A percentile compares a stretch with the other conserved stretches of the same genome.
Evolutionary conservation across 2,113 vertebrate species (phyloP).

Genomic region (Aix galericulata): DNA sequence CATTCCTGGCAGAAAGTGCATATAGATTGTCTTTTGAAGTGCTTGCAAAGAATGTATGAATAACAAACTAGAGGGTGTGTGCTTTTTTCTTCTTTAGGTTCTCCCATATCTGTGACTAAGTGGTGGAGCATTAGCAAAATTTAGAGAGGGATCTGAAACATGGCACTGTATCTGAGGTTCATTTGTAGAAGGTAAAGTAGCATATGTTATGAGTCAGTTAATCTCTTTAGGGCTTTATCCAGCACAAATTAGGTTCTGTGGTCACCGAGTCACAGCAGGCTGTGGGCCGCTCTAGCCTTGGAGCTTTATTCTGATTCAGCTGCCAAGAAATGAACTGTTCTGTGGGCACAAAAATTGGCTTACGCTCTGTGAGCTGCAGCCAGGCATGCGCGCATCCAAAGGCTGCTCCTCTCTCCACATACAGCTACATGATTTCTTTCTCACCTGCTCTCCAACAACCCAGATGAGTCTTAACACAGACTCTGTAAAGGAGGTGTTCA

Average conservation of each 20-base stretch:
- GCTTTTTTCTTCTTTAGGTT: not conserved
- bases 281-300: constrained; percentile 34
- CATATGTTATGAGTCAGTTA: constrained; percentile 67
- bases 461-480: not conserved
- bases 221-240: constrained; percentile 62
- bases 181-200: constrained; percentile 53
- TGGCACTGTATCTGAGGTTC: constrained; percentile 15
- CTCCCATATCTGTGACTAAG: constrained; percentile 3
- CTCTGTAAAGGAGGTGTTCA: not conserved
- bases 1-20: constrained; percentile 26
- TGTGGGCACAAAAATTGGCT: constrained; percentile 44
- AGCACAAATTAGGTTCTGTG: constrained; percentile 56
- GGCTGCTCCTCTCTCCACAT: not conserved
- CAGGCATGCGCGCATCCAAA: not conserved
- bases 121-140: constrained; percentile 28
- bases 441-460: not conserved
- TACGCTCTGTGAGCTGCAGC: constrained; percentile 17
- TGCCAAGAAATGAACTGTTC: constrained; percentile 64
- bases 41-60: not conserved
- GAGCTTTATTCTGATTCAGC: constrained; percentile 49
- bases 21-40: not conserved
- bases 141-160: constrained; percentile 30
- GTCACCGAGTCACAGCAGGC: constrained; percentile 50
- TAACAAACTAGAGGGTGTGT: not conserved
- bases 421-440: not conserved